Evolutionary conservation across 2,797 vertebrate species (phyloP).

Genomic region (Melanotaenia maccullochi): DNA sequence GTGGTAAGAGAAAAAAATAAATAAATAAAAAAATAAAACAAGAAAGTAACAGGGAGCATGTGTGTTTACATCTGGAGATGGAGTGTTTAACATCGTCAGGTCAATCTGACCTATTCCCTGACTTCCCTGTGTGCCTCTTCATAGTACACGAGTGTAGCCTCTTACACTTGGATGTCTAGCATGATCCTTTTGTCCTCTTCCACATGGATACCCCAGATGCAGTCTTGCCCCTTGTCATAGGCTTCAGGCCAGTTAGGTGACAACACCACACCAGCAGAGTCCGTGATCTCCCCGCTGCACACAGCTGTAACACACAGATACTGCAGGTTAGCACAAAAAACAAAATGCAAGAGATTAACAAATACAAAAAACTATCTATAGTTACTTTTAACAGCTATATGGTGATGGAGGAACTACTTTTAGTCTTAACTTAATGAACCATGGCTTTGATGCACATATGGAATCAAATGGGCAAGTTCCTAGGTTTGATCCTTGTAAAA

Average conservation of each 20-base stretch:
- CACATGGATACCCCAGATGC: slow-evolving; percentile 98
- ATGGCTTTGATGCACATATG: slow-evolving; percentile 21
- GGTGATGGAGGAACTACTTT: neutral
- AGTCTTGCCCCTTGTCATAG: slow-evolving; percentile 97
- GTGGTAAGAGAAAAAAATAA: slow-evolving; percentile 19
- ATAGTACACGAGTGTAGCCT: slow-evolving; percentile 56
- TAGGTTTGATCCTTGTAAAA: slow-evolving; percentile 59
- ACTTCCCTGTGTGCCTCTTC: slow-evolving; percentile 41
- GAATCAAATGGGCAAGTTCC: slow-evolving; percentile 44
- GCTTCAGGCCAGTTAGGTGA: slow-evolving; percentile 99
- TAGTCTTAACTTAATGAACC: slow-evolving; percentile 7
- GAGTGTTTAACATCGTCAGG: slow-evolving; percentile 42
- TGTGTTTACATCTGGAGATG: slow-evolving; percentile 35
- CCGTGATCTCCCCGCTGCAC: slow-evolving; percentile 97
- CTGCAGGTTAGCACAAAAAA: slow-evolving; percentile 27
- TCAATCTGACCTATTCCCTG: slow-evolving; percentile 43
- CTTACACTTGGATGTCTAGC: slow-evolving; percentile 95
- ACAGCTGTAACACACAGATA: slow-evolving; percentile 84
- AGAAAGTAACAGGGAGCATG: slow-evolving; percentile 4
- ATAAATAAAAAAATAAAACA: too few species aligned
- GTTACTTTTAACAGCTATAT: neutral
- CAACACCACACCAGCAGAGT: slow-evolving; percentile 91
- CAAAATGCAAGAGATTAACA: slow-evolving; percentile 2
- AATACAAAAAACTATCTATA: neutral
- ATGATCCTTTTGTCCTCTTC: slow-evolving; percentile 97